A percentile compares a stretch with the other conserved stretches of the same genome.
Evolutionary conservation across 2,113 vertebrate species (phyloP).

Genomic region (Panthera tigris): DNA sequence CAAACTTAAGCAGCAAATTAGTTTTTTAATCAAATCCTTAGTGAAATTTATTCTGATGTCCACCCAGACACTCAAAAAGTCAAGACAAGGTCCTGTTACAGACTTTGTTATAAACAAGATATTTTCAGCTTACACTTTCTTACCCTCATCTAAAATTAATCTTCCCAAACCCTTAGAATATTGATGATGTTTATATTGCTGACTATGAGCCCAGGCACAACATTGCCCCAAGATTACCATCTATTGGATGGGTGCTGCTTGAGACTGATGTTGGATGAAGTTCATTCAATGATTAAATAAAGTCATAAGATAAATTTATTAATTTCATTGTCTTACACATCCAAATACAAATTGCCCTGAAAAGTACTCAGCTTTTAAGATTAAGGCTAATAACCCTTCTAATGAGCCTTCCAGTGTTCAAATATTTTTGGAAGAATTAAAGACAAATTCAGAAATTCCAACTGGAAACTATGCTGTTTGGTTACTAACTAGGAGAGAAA

Average conservation of each 20-base stretch:
- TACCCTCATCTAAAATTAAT: not conserved
- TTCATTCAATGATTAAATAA: not conserved
- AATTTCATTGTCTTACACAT: not conserved
- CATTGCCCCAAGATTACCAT: not conserved
- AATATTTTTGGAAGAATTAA: not conserved
- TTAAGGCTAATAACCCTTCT: not conserved
- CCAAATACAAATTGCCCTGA: not conserved
- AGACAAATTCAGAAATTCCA: not conserved
- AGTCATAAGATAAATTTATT: not conserved
- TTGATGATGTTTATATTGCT: not conserved
- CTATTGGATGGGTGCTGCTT: not conserved
- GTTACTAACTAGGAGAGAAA: not conserved
- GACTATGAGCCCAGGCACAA: not conserved
- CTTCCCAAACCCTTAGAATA: not conserved
- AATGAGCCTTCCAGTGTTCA: not conserved
- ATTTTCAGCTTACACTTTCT: not conserved
- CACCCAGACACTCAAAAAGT: not conserved
- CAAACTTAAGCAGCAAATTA: constrained; percentile 23
- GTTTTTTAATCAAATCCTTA: not conserved
- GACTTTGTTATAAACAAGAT: not conserved
- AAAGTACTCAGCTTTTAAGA: constrained; percentile 10
- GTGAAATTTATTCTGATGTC: not conserved
- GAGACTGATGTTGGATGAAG: not conserved
- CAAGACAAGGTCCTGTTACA: not conserved
- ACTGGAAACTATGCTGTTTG: not conserved